Percentiles rank a stretch among this genome's conserved stretches.
phyloP scores from a whole-genome alignment of 2,888 invertebrate species.

The Tipula lateralis region DNA sequence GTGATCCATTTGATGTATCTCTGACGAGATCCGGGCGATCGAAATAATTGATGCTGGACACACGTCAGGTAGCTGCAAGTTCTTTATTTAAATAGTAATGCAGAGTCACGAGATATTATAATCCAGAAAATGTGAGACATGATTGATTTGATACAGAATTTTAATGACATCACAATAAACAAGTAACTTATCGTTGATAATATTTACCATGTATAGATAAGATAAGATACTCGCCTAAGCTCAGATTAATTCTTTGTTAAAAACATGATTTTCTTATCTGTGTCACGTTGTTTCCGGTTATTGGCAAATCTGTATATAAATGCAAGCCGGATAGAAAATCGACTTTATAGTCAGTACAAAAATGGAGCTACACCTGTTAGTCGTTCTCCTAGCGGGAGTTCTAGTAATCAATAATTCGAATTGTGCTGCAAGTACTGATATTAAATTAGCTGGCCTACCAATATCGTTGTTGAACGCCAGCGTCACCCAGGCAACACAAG shows the following conservation, averaged over 20 bases:
- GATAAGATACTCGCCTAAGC: not conserved
- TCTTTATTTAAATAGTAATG: not conserved
- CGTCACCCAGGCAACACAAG: not conserved
- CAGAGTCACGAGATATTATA: not conserved
- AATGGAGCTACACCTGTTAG: not conserved
- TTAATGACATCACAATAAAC: not conserved
- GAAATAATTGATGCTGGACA: no score
- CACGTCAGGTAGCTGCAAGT: no score
- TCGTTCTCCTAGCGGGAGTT: not conserved
- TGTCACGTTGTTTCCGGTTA: not conserved
- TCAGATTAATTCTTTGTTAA: not conserved
- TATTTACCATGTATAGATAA: not conserved
- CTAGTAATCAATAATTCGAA: not conserved
- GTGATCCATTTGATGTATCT: no score
- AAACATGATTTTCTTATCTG: not conserved
- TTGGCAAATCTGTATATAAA: not conserved
- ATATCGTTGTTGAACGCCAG: not conserved
- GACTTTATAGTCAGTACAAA: not conserved
- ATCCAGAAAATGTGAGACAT: not conserved
- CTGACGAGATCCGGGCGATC: no score
- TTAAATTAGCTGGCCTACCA: not conserved
- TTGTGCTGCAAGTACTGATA: not conserved
- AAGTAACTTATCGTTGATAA: not conserved
- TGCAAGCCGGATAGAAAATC: not conserved
- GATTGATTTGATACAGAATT: not conserved